phyloP scores from a whole-genome alignment of 2,797 vertebrate genomes.

The Pogoniulus pusillus region DNA sequence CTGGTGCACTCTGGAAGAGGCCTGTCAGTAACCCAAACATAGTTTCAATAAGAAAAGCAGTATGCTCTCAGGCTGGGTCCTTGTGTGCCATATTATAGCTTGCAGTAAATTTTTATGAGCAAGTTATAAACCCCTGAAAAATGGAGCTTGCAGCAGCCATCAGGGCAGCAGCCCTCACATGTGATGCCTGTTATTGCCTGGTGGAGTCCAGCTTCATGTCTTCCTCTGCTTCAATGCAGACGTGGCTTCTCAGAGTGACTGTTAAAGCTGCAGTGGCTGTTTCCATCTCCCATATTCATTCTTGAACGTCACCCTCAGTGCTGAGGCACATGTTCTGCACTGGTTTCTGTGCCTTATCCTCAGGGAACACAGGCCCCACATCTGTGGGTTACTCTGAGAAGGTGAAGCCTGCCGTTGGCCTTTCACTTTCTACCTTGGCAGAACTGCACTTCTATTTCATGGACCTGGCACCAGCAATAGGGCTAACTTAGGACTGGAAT shows the following conservation, averaged over 20 bases:
- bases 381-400: neutral
- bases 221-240: neutral
- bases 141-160: constrained; percentile 31
- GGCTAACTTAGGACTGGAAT: neutral
- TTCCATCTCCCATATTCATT: neutral
- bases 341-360: neutral
- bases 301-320: neutral
- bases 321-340: accelerated
- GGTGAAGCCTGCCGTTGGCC: neutral
- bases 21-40: constrained; percentile 2
- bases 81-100: constrained; percentile 22
- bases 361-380: neutral
- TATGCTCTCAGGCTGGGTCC: constrained; percentile 2
- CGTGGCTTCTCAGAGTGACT: neutral
- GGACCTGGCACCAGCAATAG: neutral
- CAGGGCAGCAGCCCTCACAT: neutral
- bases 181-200: neutral
- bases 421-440: neutral
- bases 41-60: constrained; percentile 45
- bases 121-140: constrained; percentile 69
- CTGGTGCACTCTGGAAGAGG: constrained; percentile 40
- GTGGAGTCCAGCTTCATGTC: neutral
- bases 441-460: neutral
- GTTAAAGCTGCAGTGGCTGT: neutral
- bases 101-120: constrained; percentile 61